Base-by-base conservation (phyloP, 1,140 invertebrate species). In the Hyles euphorbiae region DNA sequence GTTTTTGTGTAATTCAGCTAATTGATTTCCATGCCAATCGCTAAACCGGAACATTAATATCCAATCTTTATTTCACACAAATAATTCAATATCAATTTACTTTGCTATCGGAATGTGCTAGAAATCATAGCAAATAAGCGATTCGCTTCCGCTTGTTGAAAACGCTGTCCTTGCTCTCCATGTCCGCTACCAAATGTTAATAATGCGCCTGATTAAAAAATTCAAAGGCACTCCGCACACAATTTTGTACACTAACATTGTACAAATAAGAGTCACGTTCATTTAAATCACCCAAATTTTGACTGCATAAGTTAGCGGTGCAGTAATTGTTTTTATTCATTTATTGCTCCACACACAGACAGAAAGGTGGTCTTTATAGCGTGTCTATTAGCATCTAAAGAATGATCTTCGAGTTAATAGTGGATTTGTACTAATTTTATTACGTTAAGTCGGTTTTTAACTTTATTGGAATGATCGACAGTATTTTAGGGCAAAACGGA, bases 261-360 rank as follows among this genome's bases (percentile, higher is more conserved):
- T 49, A 43, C 52, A 7, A 40, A 56, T 67, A 67, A 63, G 48
- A 34, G 34, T 52, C 5, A 48, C n/a, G 5, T 48, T 48, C 5
- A 48, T n/a, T 48, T 48, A 48, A n/a, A 10, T 5, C 5, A 5
- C n/a, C n/a, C n/a, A n/a, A 22, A 11, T 48, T 11, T 11, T 7
- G 46, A 34, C 5, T 45, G 62, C 34, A 67, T 51, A 65, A 53
- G 36, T 62, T 65, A 46, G 65, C 59, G 50, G 9, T 48, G 7
- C 47, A 56, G 70, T 82, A 81, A 82, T 82, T 84, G 78, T 82
- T 82, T 82, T 81, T 82, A 82, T 82, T 78, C 76, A 79, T 82
- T 82, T 82, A 82, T 79, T 70, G 67, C 66, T 71, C 65, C 61
- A 65, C 65, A 75, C 76, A 74, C 68, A 76, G 61, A 57, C 63